Percentiles rank a stretch among this genome's conserved stretches.
These are phyloP conservation scores for Phoenicopterus ruber DNA, from an alignment of 2,113 vertebrate genomes.

Conservation along the genomic window DNA sequence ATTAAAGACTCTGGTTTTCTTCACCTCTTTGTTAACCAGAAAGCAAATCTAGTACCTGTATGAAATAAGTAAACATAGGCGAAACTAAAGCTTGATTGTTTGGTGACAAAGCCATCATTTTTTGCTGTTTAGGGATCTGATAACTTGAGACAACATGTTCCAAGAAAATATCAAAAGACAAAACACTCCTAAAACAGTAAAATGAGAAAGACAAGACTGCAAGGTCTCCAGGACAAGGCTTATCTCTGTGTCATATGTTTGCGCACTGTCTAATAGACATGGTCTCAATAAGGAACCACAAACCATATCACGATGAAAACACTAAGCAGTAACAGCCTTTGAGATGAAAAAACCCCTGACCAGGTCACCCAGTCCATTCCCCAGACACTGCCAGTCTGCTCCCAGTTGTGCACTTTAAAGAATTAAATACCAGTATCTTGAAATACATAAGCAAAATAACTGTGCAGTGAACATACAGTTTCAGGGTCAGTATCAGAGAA, in stretches of 20 bases:
- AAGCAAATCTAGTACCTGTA: neutral
- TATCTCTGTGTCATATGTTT: neutral
- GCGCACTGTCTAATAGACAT: accelerated
- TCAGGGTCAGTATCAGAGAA: neutral
- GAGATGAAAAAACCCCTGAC: neutral
- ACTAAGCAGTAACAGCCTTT: neutral
- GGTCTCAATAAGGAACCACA: neutral
- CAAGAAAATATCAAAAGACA: neutral
- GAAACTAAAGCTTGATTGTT: neutral
- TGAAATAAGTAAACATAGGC: neutral
- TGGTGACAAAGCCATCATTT: neutral
- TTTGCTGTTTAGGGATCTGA: neutral
- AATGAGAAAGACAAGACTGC: neutral
- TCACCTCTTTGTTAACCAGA: neutral
- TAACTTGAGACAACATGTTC: neutral
- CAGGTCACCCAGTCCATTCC: neutral
- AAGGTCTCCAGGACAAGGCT: neutral
- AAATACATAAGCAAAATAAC: neutral
- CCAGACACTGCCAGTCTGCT: neutral
- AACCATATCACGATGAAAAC: neutral
- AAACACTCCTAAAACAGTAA: neutral
- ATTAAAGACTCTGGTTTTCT: neutral
- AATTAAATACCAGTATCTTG: neutral
- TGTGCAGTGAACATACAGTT: neutral
- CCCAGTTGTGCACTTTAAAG: neutral